Base-by-base conservation (phyloP, 2,113 vertebrate species). In the Paramisgurnus dabryanus region DNA sequence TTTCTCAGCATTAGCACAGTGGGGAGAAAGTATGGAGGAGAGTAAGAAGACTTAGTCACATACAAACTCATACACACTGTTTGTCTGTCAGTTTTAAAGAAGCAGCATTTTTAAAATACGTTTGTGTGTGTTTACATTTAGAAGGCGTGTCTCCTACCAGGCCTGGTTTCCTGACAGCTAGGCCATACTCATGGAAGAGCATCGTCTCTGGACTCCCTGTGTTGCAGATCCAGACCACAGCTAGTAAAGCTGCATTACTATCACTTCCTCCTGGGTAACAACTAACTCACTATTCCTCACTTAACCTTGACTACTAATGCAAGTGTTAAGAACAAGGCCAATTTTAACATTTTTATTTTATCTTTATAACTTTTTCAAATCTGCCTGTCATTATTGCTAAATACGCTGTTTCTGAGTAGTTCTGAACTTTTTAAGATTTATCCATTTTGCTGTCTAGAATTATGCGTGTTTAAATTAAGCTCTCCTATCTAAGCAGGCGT, bases 181-280 rank as follows among this genome's bases (percentile, higher is more conserved):
- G 94, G 78, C 76, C 57, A 0, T 88, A 93, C 86, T 94, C 90
- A 50, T 98, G 95, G 95, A 96, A 93, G 86, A 90, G 88, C 74
- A 15, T 93, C 60, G 79, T 68, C 76, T 87, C 86, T 57, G 90
- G 92, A 49, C 80, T 92, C n/a, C 88, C 91, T 22, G 15, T 95
- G 67, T 78, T 96, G 83, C 93, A 88, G 83, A 91, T 97, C 67
- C 90, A 90, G 50, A 97, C 96, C 4, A 93, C 91, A 0, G 91
- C 92, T n/a, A 92, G 93, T 57, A 97, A 94, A 88, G 93, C 96
- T 66, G 75, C 90, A 22, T 2, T 94, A 72, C 85, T 98, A 67
- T 86, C 84, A 39, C 90, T 99, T 80, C 94, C 96, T 78, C n/a
- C 89, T 41, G 97, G 97, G 97, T 99, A 93, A 60, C 55, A 18